Evolutionary conservation across 2,888 invertebrate species (phyloP), one percentile per base, ranked within the genome.

Genomic region (Perdita meconis): DNA sequence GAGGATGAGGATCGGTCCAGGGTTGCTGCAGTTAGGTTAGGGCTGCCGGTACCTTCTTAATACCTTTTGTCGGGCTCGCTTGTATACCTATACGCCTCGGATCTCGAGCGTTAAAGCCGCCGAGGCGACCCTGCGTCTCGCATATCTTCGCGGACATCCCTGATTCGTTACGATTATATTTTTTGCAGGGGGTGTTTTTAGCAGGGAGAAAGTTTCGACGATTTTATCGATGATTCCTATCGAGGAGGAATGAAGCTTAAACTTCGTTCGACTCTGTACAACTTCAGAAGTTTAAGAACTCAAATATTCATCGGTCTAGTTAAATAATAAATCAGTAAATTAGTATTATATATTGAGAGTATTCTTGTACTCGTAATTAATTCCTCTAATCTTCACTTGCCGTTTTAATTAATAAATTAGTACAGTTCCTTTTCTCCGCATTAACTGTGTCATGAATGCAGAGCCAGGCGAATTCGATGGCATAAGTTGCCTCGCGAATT

Each of bases 11-110:
- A 84, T 80, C 82, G 85, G 87, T 87, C 86, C 87, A 86, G 85
- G 86, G 78, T 78, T 83, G 83, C 63, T 84, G 84, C 86, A 85
- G 83, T 85, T 86, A 85, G 82, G 82, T 86, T 81, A 86, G 85
- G 80, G 77, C 73, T 80, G 78, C 82, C 84, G 77, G 77, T 82
- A 82, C 84, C 86, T 84, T 85, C 85, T 86, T 85, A 86, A 84
- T 86, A 80, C 86, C 86, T 86, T 86, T 85, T 84, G 84, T 82
- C 82, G 81, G 63, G 63, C 73, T 69, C 65, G 67, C 73, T 51
- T 84, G 65, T 82, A 78, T 80, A 82, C 71, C 71, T 80, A 77
- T 80, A 77, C 78, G 80, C 82, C 80, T 73, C 75, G 82, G 80
- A 76, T 84, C 80, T 80, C 71, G 72, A 80, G 82, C 74, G 85